These are phyloP conservation scores for Corbicula japonica DNA, from an alignment of 2,888 invertebrate genomes.

Conservation along the genomic window DNA sequence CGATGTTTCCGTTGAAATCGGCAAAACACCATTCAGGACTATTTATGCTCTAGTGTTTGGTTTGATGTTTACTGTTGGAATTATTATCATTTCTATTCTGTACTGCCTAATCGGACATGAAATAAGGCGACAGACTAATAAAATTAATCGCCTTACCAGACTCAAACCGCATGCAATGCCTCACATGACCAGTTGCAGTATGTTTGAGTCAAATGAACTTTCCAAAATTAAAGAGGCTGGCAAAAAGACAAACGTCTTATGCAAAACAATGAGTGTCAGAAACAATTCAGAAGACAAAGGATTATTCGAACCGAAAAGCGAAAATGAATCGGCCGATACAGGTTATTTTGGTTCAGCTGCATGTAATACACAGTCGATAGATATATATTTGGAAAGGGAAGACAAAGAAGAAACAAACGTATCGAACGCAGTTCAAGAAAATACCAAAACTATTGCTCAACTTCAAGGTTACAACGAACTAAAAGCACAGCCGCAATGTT, in stretches of 20 bases:
- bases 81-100: constrained; percentile 46
- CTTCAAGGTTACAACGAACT: no score
- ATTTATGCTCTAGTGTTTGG: constrained; percentile 55
- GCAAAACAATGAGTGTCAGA: constrained; percentile 5
- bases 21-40: constrained; percentile 57
- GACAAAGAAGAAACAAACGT: no score
- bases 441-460: no score
- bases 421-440: no score
- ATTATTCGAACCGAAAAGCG: neutral
- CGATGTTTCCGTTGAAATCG: constrained; percentile 6
- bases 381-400: no score
- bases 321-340: no score
- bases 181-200: no score
- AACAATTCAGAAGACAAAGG: neutral
- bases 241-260: neutral
- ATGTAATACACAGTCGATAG: no score
- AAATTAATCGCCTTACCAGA: no score
- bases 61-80: constrained; percentile 47
- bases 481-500: no score
- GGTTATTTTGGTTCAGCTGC: no score
- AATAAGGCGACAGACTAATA: constrained; percentile 41
- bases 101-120: constrained; percentile 59
- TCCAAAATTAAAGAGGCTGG: constrained; percentile 37
- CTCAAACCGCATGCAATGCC: no score
- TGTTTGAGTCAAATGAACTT: constrained; percentile 37